Base-by-base conservation (phyloP, 2,888 invertebrate species). In the Strigamia transsilvanica region DNA sequence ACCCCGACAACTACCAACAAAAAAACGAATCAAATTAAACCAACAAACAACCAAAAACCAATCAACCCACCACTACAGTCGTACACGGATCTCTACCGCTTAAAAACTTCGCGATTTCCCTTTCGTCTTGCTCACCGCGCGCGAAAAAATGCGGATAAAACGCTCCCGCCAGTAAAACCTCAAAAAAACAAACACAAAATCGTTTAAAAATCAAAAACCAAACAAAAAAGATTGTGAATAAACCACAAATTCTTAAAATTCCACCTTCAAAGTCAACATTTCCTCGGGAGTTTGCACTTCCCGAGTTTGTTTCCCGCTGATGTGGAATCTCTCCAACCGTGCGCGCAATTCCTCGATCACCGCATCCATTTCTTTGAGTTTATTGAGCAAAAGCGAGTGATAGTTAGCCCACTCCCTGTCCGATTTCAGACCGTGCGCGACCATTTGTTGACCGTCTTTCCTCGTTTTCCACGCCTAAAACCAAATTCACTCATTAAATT, bases 91-190 rank as follows among this genome's bases (percentile, higher is more conserved):
- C 93, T 41, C 92, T 89, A 0, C 94, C 94, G 23, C 91, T 91
- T 0, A 97, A 89, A 0, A 87, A 86, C 84, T 92, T 92, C 4
- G 92, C 91, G 0, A 93, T 91, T 34, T 91, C 91, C 0, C 91
- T 89, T 86, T 94, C 94, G 83, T 92, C 90, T 0, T 90, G 88
- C 82, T 91, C 90, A 80, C 91, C 90, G 1, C 90, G 89, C 23
- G 92, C 88, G 88, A 95, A 98, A 88, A 94, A 98, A 88, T 97
- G 93, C 0, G 98, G 98, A 89, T 97, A 98, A 88, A 97, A 97
- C 1, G 97, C 97, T 2, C 94, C 96, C 83, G 93, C 93, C 46
- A 95, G 89, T n/a, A 93, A 90, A 56, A 94, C 87, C 93, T 94
- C 34, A n/a, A 79, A 79, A 5, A 27, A 77, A 4, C 18, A 77